Conservation (phyloP, 2,113 vertebrate species). For the Alces alces region DNA sequence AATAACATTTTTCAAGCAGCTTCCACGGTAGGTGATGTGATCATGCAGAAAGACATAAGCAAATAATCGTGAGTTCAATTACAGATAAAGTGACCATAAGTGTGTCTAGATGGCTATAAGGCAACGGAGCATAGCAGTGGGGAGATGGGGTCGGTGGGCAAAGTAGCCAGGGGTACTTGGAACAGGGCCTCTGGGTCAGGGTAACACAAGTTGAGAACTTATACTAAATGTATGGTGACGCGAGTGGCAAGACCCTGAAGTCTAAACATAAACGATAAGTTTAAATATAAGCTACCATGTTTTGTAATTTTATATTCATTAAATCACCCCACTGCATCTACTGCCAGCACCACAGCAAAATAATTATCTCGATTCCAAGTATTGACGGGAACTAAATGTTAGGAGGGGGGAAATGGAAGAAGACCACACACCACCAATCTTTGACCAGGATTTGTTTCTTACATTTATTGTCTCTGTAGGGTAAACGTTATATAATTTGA, state of each 20-base stretch:
- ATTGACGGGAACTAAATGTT: neutral
- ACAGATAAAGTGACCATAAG: neutral
- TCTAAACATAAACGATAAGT: neutral
- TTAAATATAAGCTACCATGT: neutral
- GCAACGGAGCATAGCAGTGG: neutral
- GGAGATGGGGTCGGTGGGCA: neutral
- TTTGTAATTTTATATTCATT: neutral
- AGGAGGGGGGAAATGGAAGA: neutral
- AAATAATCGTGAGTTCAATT: neutral
- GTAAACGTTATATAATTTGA: neutral
- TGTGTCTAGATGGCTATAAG: neutral
- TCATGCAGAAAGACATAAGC: neutral
- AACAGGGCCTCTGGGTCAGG: neutral
- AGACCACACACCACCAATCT: neutral
- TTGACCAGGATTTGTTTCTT: neutral
- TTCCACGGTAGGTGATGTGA: neutral
- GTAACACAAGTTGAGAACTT: neutral
- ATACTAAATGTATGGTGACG: neutral
- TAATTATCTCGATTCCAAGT: neutral
- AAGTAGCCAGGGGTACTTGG: rapidly evolving
- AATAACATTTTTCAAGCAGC: neutral
- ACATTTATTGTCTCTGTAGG: neutral
- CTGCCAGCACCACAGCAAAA: neutral
- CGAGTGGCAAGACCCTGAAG: neutral
- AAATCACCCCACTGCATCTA: neutral